Evolutionary conservation across 1,140 invertebrate species (phyloP).

Genomic region (Asobara japonica): DNA sequence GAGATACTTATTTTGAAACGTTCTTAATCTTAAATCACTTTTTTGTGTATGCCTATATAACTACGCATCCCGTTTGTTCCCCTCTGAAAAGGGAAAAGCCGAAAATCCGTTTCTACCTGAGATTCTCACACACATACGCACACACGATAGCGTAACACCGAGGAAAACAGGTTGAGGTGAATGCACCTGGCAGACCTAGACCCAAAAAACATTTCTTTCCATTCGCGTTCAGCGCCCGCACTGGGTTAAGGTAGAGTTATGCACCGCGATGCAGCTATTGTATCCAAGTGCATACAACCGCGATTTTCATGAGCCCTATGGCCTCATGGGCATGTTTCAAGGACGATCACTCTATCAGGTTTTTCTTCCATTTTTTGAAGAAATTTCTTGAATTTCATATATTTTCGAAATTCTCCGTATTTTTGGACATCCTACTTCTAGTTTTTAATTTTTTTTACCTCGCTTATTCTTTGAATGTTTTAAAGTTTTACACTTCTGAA

Average conservation of each 20-base stretch:
- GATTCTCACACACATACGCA: constrained; percentile 31
- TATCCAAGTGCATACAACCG: not conserved
- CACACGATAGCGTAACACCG: not conserved
- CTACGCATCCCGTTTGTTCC: too few species aligned
- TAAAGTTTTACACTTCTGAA: too few species aligned
- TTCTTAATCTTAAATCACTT: too few species aligned
- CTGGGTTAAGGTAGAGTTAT: constrained; percentile 40
- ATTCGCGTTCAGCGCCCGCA: constrained; percentile 20
- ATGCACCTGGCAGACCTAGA: constrained; percentile 40
- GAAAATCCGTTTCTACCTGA: not conserved
- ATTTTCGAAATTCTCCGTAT: too few species aligned
- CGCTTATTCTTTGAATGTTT: too few species aligned
- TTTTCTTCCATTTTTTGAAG: not conserved
- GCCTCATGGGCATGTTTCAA: constrained; percentile 8
- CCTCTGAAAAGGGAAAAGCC: not conserved
- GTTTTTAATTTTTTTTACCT: too few species aligned
- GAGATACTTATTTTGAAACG: too few species aligned
- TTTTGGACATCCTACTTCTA: too few species aligned
- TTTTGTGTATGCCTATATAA: too few species aligned
- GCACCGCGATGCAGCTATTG: constrained; percentile 20
- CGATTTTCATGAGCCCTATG: not conserved
- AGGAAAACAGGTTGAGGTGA: constrained; percentile 33
- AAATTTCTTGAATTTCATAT: too few species aligned
- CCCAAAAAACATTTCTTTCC: constrained; percentile 35
- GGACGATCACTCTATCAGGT: not conserved